phyloP scores from a whole-genome alignment of 2,888 invertebrate species.

The Catocala sponsa region DNA sequence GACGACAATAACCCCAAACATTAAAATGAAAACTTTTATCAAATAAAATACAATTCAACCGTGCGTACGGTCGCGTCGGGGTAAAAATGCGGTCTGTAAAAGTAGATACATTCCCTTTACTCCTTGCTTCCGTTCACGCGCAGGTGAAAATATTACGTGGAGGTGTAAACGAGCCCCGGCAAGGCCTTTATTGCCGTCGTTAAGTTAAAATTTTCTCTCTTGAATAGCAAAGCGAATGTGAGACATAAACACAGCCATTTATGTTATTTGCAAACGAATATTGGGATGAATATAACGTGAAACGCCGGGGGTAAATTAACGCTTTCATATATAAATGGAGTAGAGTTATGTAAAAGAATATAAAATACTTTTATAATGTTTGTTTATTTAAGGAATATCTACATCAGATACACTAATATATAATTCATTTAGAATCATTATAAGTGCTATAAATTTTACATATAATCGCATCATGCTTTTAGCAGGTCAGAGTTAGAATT shows the following conservation, averaged over 20 bases:
- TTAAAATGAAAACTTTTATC: constrained; percentile 56
- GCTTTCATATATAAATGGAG: constrained; percentile 27
- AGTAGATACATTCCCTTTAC: constrained; percentile 63
- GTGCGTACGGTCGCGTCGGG: constrained; percentile 49
- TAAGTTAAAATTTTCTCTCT: constrained; percentile 80
- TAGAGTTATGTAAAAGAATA: neutral
- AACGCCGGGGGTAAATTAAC: constrained; percentile 38
- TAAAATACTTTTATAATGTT: too few relatives aligned
- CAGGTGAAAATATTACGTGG: constrained; percentile 72
- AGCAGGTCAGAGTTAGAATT: too few relatives aligned
- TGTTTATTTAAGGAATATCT: too few relatives aligned
- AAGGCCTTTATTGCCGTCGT: constrained; percentile 77
- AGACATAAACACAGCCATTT: constrained; percentile 74
- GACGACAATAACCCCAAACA: constrained; percentile 44
- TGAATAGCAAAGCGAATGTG: constrained; percentile 73
- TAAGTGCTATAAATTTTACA: too few relatives aligned
- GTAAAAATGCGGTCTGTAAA: constrained; percentile 62
- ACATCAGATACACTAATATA: too few relatives aligned
- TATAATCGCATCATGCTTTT: too few relatives aligned
- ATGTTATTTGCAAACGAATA: constrained; percentile 73
- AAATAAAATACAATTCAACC: constrained; percentile 59
- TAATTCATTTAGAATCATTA: too few relatives aligned
- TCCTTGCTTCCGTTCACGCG: constrained; percentile 68
- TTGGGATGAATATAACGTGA: constrained; percentile 61
- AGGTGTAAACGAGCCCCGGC: constrained; percentile 77